Base-by-base conservation (phyloP, 2,888 invertebrate genomes). In the Automeris io region DNA sequence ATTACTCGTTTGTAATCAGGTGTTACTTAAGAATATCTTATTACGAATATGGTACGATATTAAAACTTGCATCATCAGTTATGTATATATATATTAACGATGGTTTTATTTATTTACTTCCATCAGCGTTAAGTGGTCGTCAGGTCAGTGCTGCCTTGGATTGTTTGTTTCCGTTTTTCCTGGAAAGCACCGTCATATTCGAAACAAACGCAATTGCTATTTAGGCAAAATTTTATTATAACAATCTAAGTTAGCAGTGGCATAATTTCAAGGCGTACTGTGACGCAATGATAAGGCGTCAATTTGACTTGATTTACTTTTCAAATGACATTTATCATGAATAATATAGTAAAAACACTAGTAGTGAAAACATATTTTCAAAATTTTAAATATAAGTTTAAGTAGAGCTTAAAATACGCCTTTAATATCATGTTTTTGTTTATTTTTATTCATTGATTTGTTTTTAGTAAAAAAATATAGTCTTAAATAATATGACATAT, bases 161-260 rank as follows among this genome's bases (percentile, higher is more conserved):
- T 55, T 60, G 57, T 68, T 61, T 58, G 54, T 69, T 68, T 67
- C 70, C 66, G 59, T 55, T 62, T 59, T 78, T 71, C 70, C 61
- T 49, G 57, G 76, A 75, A 77, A 67, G 52, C 64, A 42, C 49
- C 48, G 59, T 67, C 63, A 69, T 46, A 56, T 43, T 45, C 45
- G 43, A 42, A 40, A 37, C 37, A 40, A 35, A 35, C 21, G 33
- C 34, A 49, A 41, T 37, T 39, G 25, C 39, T 33, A 41, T 45
- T 40, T 21, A 37, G 8, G 41, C 45, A 45, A 35, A 34, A n/a
- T n/a, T 26, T 33, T 18, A 38, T 43, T 26, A 37, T 12, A 33
- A 41, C 34, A 40, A 51, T 49, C 40, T 51, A 38, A 44, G 50
- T 42, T 45, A 53, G 38, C 23, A 32, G 37, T 12, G 12, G 33